A percentile compares a stretch with the other conserved stretches of the same genome.
Evolutionary conservation across 2,113 vertebrate species (phyloP).

Genomic region (Trematocara zebra): DNA sequence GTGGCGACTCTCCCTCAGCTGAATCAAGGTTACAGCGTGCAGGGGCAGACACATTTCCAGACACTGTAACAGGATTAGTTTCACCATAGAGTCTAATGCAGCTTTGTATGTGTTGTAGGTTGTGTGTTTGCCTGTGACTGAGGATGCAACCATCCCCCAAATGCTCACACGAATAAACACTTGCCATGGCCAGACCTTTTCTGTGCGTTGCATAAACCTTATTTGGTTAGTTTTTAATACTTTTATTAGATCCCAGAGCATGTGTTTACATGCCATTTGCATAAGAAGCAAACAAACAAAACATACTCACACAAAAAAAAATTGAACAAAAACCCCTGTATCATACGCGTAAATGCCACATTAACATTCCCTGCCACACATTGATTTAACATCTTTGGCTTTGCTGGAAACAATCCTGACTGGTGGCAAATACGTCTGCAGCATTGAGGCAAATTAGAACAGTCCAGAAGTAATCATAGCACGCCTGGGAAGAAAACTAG

Average conservation of each 20-base stretch:
- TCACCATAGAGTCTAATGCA: conserved; percentile 14
- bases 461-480: conserved; percentile 16
- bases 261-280: background rate
- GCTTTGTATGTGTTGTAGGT: conserved; percentile 3
- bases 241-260: background rate
- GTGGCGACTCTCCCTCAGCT: background rate
- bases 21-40: conserved; percentile 37
- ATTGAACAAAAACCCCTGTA: background rate
- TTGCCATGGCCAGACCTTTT: background rate
- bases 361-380: conserved; percentile 11
- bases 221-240: background rate
- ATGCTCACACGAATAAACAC: background rate
- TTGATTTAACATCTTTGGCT: conserved; percentile 3
- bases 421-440: background rate
- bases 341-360: background rate
- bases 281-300: background rate
- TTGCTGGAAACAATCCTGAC: conserved; percentile 16
- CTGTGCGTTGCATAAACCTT: background rate
- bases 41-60: conserved; percentile 36
- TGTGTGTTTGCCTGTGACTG: background rate
- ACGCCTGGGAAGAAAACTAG: background rate
- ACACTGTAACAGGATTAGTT: conserved; percentile 55
- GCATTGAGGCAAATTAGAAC: background rate
- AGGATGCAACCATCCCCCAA: background rate
- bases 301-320: background rate